Conservation (phyloP, 2,888 invertebrate species). For the Parnassius mnemosyne region DNA sequence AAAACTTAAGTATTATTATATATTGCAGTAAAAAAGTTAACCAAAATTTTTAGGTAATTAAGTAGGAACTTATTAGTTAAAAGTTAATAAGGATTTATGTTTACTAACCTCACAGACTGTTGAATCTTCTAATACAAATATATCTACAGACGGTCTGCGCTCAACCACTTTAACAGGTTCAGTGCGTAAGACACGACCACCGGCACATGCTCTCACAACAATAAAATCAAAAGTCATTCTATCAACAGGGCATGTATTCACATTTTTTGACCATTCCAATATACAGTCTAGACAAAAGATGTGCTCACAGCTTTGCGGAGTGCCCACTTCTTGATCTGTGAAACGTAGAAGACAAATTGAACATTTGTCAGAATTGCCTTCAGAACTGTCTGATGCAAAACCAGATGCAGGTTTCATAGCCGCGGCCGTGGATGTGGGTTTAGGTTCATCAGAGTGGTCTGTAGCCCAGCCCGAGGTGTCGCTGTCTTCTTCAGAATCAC, state of each 20-base stretch:
- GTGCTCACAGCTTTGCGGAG: constrained; percentile 93
- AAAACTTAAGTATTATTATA: too few species aligned
- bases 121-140: constrained; percentile 80
- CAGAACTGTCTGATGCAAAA: constrained; percentile 81
- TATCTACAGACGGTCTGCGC: constrained; percentile 74
- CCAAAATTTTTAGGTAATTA: background rate
- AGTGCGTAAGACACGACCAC: constrained; percentile 83
- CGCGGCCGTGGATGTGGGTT: constrained; percentile 25
- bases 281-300: constrained; percentile 94
- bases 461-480: constrained; percentile 57
- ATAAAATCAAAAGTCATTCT: constrained; percentile 89
- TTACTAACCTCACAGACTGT: constrained; percentile 86
- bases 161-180: constrained; percentile 82
- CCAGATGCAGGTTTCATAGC: constrained; percentile 45
- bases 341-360: constrained; percentile 93
- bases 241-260: constrained; percentile 97
- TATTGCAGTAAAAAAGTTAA: background rate
- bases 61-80: background rate
- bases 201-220: constrained; percentile 84
- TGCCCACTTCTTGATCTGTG: constrained; percentile 88
- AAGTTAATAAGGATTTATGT: too few species aligned
- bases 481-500: constrained; percentile 63
- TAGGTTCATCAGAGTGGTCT: constrained; percentile 41
- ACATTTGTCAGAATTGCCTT: constrained; percentile 90
- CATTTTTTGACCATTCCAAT: constrained; percentile 96